Base-by-base conservation (phyloP, 2,888 invertebrate species). In the Chalcis sispes region DNA sequence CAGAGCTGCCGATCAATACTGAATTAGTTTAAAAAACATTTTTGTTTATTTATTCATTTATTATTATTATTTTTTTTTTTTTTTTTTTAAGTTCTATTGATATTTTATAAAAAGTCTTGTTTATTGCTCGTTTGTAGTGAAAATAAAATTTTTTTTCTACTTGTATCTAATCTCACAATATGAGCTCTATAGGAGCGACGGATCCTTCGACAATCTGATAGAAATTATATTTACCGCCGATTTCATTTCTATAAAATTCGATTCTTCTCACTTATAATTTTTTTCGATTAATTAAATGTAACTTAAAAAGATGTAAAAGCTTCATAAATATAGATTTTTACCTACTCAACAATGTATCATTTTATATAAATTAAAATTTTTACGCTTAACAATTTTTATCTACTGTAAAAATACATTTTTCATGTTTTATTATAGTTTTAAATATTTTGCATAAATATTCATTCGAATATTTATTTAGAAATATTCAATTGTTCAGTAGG, bases 111-210 rank as follows among this genome's bases (percentile, higher is more conserved):
- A n/a, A n/a, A n/a, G n/a, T n/a, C n/a, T n/a, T n/a, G n/a, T n/a
- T n/a, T n/a, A n/a, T n/a, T n/a, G n/a, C n/a, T n/a, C n/a, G n/a
- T n/a, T n/a, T n/a, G n/a, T n/a, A n/a, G n/a, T n/a, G n/a, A n/a
- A n/a, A n/a, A n/a, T n/a, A n/a, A n/a, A n/a, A n/a, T n/a, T n/a
- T n/a, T n/a, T n/a, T n/a, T n/a, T n/a, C n/a, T n/a, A n/a, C n/a
- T n/a, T n/a, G n/a, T n/a, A n/a, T n/a, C n/a, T n/a, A n/a, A n/a
- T n/a, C n/a, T 2, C 15, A 42, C 42, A 36, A 48, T 61, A 32
- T n/a, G 40, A 52, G 25, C 61, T 71, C 20, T 18, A 52, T 27
- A 70, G 58, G 40, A 61, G 36, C 59, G 50, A 70, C 36, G 13
- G 23, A 70, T 32, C 23, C 70, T 61, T n/a, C 46, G 15, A 32